phyloP scores from a whole-genome alignment of 2,797 vertebrate species.

The Corythornis leucogaster region DNA sequence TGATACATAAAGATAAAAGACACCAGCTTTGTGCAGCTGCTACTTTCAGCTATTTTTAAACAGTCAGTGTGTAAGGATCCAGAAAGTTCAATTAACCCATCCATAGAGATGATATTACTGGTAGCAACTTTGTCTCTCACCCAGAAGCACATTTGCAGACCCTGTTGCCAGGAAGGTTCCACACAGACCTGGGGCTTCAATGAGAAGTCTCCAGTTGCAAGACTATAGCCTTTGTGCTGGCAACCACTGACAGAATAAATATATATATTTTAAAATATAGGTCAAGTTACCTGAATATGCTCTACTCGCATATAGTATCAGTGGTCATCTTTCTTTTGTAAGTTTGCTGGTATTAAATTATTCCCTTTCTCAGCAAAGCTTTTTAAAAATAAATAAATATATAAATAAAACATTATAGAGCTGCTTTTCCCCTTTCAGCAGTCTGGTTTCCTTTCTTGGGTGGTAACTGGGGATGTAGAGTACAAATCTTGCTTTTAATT shows the following conservation, averaged over 20 bases:
- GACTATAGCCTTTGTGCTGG: slow-evolving; percentile 23
- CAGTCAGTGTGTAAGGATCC: not conserved
- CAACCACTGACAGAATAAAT: slow-evolving; percentile 7
- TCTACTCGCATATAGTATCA: slow-evolving; percentile 52
- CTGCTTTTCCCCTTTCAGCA: slow-evolving; percentile 61
- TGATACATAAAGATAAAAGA: not conserved
- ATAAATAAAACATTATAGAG: slow-evolving; percentile 69
- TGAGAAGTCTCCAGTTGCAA: not conserved
- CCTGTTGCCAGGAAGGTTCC: not conserved
- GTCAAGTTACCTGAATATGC: slow-evolving; percentile 44
- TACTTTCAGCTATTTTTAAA: slow-evolving; percentile 37
- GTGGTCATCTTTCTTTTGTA: slow-evolving; percentile 63
- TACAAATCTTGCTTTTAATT: slow-evolving; percentile 55
- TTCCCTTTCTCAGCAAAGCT: slow-evolving; percentile 66
- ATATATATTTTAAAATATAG: slow-evolving; percentile 29
- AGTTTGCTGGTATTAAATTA: slow-evolving; percentile 57
- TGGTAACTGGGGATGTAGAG: slow-evolving; percentile 26
- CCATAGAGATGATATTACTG: not conserved
- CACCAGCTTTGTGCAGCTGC: not conserved
- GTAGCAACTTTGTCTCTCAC: not conserved
- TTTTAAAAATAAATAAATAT: slow-evolving; percentile 74
- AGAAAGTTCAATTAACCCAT: slow-evolving; percentile 30
- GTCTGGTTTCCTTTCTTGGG: slow-evolving; percentile 60
- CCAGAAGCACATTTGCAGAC: not conserved
- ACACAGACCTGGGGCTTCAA: not conserved